Conservation (phyloP, 2,888 invertebrate species). For the Hemistola chrysoprasaria region DNA sequence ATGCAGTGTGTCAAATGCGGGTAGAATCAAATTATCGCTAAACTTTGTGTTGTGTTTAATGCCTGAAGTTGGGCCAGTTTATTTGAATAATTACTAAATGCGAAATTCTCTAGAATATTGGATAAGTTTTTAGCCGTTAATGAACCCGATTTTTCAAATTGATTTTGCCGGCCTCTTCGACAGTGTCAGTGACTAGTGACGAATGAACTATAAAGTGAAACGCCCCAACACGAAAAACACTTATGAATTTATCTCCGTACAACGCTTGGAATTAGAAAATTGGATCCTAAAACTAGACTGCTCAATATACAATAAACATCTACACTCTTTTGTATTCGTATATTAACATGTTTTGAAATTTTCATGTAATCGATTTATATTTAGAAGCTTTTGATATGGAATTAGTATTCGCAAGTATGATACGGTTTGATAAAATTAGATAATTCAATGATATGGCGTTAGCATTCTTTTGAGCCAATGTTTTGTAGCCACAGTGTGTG, state of each 20-base stretch:
- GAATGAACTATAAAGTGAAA: slow-evolving; percentile 15
- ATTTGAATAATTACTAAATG: no score
- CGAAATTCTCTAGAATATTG: no score
- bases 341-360: slow-evolving; percentile 29
- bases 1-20: no score
- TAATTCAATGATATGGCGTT: slow-evolving; percentile 34
- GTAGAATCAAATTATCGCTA: no score
- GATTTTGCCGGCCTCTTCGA: slow-evolving; percentile 3
- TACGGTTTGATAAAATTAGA: slow-evolving; percentile 22
- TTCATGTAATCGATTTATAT: slow-evolving; percentile 35
- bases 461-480: slow-evolving; percentile 35
- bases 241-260: slow-evolving; percentile 24
- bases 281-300: slow-evolving; percentile 32
- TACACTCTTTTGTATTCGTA: slow-evolving; percentile 35
- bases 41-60: no score
- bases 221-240: slow-evolving; percentile 20
- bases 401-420: slow-evolving; percentile 21
- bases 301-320: slow-evolving; percentile 35
- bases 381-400: slow-evolving; percentile 45
- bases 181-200: slow-evolving; percentile 24
- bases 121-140: not conserved
- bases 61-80: no score
- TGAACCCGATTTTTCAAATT: slow-evolving; percentile 7
- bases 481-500: slow-evolving; percentile 33
- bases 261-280: slow-evolving; percentile 31